These are phyloP conservation scores for Phasianus colchicus DNA, from an alignment of 2,113 vertebrate genomes.

Conservation along the genomic window DNA sequence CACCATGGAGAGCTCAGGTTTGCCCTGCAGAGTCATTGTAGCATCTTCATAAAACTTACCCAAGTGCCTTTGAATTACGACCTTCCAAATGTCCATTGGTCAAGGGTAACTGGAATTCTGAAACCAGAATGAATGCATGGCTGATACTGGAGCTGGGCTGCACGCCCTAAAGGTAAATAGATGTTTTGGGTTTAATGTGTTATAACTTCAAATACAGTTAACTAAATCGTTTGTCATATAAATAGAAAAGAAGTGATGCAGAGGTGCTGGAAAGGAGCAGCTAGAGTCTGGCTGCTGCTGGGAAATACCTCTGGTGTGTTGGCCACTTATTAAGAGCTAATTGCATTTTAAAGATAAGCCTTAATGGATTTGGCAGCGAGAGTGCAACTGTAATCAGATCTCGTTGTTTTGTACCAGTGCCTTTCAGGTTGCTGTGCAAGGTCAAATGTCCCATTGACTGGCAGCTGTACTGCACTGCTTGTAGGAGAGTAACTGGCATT, in stretches of 20 bases:
- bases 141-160: not conserved
- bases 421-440: slow-evolving; percentile 48
- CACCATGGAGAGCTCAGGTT: not conserved
- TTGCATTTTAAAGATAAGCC: slow-evolving; percentile 49
- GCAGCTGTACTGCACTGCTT: slow-evolving; percentile 22
- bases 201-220: not conserved
- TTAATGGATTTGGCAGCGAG: slow-evolving; percentile 40
- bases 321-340: slow-evolving; percentile 14
- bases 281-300: slow-evolving; percentile 19
- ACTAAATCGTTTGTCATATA: not conserved
- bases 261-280: not conserved
- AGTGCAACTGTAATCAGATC: slow-evolving; percentile 33
- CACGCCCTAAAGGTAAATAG: not conserved
- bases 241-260: not conserved
- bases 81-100: not conserved
- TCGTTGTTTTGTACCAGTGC: slow-evolving; percentile 42
- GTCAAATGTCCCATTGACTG: slow-evolving; percentile 33
- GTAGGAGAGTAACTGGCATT: slow-evolving; percentile 1
- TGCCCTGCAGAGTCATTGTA: not conserved
- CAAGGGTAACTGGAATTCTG: slow-evolving; percentile 7
- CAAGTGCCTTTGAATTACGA: slow-evolving; percentile 11
- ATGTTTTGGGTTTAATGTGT: slow-evolving; percentile 9
- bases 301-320: not conserved
- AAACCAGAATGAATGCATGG: not conserved
- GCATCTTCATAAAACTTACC: not conserved